These are phyloP conservation scores for Deroplatys truncata DNA, from an alignment of 2,888 invertebrate genomes.

Conservation along the genomic window DNA sequence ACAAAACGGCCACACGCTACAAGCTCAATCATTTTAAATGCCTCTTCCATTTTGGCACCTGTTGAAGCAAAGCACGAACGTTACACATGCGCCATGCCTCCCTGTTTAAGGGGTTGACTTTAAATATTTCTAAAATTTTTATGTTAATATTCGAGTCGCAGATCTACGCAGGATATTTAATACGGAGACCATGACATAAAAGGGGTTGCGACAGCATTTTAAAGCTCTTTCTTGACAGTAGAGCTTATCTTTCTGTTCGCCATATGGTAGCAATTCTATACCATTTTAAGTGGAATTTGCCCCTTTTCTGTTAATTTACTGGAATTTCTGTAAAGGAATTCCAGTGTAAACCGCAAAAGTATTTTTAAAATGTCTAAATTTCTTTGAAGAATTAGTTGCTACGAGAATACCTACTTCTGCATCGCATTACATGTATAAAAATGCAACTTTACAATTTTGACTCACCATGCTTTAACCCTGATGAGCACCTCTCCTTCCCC, in stretches of 20 bases:
- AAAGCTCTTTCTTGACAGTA: too few relatives aligned
- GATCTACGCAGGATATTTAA: too few relatives aligned
- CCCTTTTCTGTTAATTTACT: not conserved
- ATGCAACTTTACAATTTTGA: slow-evolving; percentile 34
- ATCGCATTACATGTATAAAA: not conserved
- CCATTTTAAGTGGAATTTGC: not conserved
- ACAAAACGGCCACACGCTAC: not conserved
- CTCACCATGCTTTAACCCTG: slow-evolving; percentile 83
- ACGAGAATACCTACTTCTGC: not conserved
- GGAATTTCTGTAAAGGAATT: not conserved
- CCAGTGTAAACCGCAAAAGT: not conserved
- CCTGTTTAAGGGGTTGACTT: not conserved
- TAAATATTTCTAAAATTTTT: not conserved
- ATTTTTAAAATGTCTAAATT: not conserved
- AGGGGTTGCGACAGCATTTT: too few relatives aligned
- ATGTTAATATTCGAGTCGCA: not conserved
- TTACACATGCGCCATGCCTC: not conserved
- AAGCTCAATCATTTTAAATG: not conserved
- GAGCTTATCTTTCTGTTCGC: not conserved
- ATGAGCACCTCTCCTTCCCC: slow-evolving; percentile 75
- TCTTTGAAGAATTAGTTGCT: not conserved
- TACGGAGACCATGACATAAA: too few relatives aligned
- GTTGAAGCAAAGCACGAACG: not conserved
- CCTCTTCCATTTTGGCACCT: not conserved
- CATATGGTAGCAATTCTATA: not conserved